Percentiles rank a stretch among this genome's conserved stretches.
Evolutionary conservation across 2,797 vertebrate genomes (phyloP).

Genomic region (Myotis pilosus): DNA sequence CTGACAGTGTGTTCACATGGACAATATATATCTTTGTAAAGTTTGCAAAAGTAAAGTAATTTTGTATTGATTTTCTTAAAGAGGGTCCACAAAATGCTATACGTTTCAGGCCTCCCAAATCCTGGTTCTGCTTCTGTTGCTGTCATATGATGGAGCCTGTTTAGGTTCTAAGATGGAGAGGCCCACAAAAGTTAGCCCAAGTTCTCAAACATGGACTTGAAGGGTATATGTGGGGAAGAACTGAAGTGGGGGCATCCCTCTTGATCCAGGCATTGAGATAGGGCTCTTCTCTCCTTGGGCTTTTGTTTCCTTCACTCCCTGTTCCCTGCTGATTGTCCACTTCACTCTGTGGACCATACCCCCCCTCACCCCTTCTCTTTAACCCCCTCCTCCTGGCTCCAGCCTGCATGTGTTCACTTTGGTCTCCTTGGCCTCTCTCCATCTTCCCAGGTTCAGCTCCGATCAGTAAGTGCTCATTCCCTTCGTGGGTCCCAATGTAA

Average conservation of each 20-base stretch:
- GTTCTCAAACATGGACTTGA: no score
- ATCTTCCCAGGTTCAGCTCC: neutral
- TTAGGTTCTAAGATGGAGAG: neutral
- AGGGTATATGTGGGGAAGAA: neutral
- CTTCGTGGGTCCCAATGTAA: neutral
- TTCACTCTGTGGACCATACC: rapidly evolving
- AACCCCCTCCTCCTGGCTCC: neutral
- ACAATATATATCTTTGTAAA: neutral
- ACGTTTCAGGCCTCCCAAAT: neutral
- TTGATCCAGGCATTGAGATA: neutral
- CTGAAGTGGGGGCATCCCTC: neutral
- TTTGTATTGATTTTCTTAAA: neutral
- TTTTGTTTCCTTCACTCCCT: neutral
- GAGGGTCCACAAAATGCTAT: neutral
- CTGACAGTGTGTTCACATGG: neutral
- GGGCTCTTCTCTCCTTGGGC: neutral
- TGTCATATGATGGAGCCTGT: neutral
- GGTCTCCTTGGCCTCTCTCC: neutral
- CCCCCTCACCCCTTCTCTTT: neutral
- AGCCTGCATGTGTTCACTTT: neutral
- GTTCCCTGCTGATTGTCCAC: neutral
- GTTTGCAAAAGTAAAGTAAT: neutral
- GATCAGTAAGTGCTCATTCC: neutral
- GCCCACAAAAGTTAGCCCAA: neutral
- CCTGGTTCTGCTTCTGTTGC: neutral